These are phyloP conservation scores for Arge pagana DNA, from an alignment of 2,888 invertebrate species.

Conservation along the genomic window DNA sequence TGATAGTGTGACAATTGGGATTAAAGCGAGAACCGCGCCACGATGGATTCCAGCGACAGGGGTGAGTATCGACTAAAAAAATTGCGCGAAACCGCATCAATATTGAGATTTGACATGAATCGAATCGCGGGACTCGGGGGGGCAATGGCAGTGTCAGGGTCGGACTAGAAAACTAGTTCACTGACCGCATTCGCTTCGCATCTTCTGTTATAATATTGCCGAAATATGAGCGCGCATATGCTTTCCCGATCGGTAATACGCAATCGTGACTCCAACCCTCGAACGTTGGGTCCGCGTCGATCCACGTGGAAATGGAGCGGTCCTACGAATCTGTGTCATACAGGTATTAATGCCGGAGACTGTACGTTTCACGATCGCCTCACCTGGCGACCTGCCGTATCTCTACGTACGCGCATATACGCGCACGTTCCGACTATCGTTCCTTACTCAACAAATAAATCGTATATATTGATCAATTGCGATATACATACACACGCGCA, in stretches of 20 bases:
- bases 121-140: conserved; percentile 56
- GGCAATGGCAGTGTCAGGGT: conserved; percentile 69
- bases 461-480: no score
- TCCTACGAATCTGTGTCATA: conserved; percentile 47
- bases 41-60: conserved; percentile 54
- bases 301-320: conserved; percentile 24
- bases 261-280: no score
- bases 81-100: conserved; percentile 37
- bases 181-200: conserved; percentile 66
- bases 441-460: no score
- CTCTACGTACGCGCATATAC: no score
- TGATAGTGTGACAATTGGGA: conserved; percentile 12
- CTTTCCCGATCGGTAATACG: no score
- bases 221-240: no score
- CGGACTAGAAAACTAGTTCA: conserved; percentile 65
- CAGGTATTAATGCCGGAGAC: conserved; percentile 43
- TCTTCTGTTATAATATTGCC: no score
- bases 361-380: conserved; percentile 36
- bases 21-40: neutral
- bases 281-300: conserved; percentile 11
- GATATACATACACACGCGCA: no score
- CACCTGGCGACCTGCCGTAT: neutral
- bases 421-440: no score
- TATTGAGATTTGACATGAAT: conserved; percentile 55
- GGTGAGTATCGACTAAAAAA: conserved; percentile 43